Evolutionary conservation across 2,797 vertebrate species (phyloP).

Genomic region (Chloroceryle amazona): DNA sequence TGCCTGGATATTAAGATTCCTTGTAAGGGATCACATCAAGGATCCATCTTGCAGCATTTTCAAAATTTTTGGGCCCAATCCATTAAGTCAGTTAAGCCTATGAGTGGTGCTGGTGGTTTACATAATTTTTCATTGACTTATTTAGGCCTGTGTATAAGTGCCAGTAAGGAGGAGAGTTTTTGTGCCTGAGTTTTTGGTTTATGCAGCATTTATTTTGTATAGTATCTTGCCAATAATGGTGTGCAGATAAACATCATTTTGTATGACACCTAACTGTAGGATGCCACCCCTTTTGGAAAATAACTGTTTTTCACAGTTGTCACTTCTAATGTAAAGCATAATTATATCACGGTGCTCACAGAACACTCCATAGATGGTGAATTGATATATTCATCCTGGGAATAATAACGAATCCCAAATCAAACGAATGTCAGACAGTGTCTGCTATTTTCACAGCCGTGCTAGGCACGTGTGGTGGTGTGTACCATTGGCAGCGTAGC

Average conservation of each 20-base stretch:
- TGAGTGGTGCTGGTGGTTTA: not conserved
- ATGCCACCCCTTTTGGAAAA: not conserved
- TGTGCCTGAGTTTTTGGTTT: not conserved
- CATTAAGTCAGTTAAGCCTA: not conserved
- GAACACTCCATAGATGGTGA: not conserved
- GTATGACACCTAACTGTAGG: not conserved
- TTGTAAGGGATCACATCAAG: not conserved
- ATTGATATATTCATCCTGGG: not conserved
- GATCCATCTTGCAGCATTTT: not conserved
- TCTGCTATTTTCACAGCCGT: accelerated
- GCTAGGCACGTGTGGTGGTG: accelerated
- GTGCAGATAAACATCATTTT: not conserved
- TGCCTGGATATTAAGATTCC: not conserved
- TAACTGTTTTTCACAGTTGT: not conserved
- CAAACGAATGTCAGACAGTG: not conserved
- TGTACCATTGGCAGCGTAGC: not conserved
- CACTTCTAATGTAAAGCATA: not conserved
- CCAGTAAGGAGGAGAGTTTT: not conserved
- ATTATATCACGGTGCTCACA: not conserved
- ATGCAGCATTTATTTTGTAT: not conserved
- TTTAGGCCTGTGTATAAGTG: not conserved
- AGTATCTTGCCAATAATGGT: not conserved
- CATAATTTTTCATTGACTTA: not conserved
- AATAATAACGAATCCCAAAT: not conserved
- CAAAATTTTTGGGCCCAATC: not conserved